Evolutionary conservation across 2,888 invertebrate genomes (phyloP), one percentile per base, ranked within the genome.

Genomic region (Dryococelus australis): DNA sequence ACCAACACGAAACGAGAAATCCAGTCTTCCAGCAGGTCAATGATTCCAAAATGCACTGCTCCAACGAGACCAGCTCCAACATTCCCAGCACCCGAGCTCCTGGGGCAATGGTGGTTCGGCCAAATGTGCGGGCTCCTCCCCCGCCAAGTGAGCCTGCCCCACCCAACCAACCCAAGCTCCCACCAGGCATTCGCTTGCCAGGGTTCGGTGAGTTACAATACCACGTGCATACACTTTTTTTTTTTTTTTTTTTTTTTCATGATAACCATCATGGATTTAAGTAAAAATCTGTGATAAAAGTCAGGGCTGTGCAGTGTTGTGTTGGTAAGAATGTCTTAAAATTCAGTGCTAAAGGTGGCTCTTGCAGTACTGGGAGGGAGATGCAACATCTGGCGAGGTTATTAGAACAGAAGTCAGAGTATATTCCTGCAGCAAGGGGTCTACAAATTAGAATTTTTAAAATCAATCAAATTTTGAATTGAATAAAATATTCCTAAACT

Each of bases 121-220:
- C 91, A 6, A 89, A 91, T 43, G 91, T 91, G 20, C 91, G 91
- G 89, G 92, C 92, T 78, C 93, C 93, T 4, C 93, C 93, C 5
- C 93, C 93, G 9, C 93, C 93, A 0, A 91, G 92, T 20, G 92
- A 92, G 65, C 93, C 93, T 2, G 93, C 93, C 3, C 93, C 93
- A 1, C 92, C 93, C 1, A 92, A 92, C 89, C 93, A 93, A 88
- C 92, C 93, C 26, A 91, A 91, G 86, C 89, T 91, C 65, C 90
- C 91, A 89, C 89, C 90, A 83, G 79, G 89, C 9, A 92, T 92
- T 87, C 87, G 90, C 51, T 89, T 92, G 26, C 92, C 91, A 0
- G 88, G 90, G 0, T 85, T 90, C 51, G 89, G 89, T 26, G 90
- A 80, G 84, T 87, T 35, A 35, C 35, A 35, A 35, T 35, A 35